These are phyloP conservation scores for Solenopsis invicta DNA, from an alignment of 1,140 invertebrate species.

Conservation along the genomic window DNA sequence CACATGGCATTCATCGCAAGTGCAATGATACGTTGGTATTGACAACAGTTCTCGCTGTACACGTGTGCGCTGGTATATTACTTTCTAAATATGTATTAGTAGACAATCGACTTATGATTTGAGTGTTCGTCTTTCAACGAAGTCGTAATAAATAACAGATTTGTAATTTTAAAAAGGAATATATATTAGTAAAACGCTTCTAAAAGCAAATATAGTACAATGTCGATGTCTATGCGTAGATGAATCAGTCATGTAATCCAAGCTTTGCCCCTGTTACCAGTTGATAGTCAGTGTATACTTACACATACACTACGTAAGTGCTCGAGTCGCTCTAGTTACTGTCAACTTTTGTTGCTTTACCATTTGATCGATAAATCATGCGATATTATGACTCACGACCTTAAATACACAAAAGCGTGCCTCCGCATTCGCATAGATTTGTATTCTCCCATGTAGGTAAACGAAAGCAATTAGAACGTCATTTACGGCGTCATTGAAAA, in stretches of 20 bases:
- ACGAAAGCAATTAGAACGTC: constrained; percentile 35
- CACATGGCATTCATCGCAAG: not conserved
- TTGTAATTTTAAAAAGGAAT: constrained; percentile 20
- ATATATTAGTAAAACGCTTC: not conserved
- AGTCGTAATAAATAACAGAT: not conserved
- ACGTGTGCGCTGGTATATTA: not conserved
- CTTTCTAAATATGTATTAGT: constrained; percentile 8
- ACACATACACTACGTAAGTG: not conserved
- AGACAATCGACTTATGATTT: not conserved
- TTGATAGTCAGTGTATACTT: constrained; percentile 43
- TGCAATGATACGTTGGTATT: not conserved
- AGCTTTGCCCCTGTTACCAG: constrained; percentile 40
- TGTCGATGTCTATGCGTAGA: constrained; percentile 32
- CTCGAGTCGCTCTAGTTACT: constrained; percentile 41
- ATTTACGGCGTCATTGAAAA: constrained; percentile 26
- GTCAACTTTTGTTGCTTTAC: constrained; percentile 57
- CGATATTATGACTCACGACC: constrained; percentile 59
- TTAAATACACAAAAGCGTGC: constrained; percentile 62
- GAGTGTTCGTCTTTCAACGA: not conserved
- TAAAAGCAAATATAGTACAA: constrained; percentile 8
- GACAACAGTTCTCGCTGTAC: not conserved
- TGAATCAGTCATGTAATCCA: constrained; percentile 33
- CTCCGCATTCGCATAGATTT: constrained; percentile 60
- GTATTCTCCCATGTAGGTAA: constrained; percentile 36
- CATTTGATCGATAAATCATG: constrained; percentile 67